Evolutionary conservation across 2,888 invertebrate genomes (phyloP).

Genomic region (Drosophila colorata): DNA sequence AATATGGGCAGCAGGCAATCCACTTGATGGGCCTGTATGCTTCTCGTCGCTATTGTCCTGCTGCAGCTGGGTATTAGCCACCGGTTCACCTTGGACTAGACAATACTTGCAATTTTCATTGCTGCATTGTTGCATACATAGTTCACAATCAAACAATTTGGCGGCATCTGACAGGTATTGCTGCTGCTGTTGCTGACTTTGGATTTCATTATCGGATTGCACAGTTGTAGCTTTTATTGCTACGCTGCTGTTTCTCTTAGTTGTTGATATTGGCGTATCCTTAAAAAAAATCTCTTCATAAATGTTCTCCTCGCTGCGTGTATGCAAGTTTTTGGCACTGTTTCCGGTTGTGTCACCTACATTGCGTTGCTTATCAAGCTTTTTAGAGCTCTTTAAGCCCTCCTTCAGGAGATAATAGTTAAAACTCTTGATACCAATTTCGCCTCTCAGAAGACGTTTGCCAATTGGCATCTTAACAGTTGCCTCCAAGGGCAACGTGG

Average conservation of each 20-base stretch:
- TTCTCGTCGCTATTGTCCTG: constrained; percentile 17
- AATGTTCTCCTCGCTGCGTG: constrained; percentile 85
- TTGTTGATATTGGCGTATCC: constrained; percentile 66
- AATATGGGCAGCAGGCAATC: constrained; percentile 79
- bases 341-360: constrained; percentile 6
- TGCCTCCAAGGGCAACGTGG: constrained; percentile 51
- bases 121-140: constrained; percentile 84
- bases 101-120: constrained; percentile 84
- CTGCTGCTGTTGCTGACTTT: constrained; percentile 42
- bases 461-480: constrained; percentile 83
- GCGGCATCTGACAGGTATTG: constrained; percentile 32
- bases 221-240: constrained; percentile 16
- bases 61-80: constrained; percentile 13
- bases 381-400: constrained; percentile 84
- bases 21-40: constrained; percentile 18
- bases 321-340: constrained; percentile 67
- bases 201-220: constrained; percentile 59
- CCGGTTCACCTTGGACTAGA: constrained; percentile 31
- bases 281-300: constrained; percentile 85
- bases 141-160: constrained; percentile 82
- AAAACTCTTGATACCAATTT: constrained; percentile 85
- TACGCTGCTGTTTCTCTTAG: constrained; percentile 23
- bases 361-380: constrained; percentile 81
- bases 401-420: constrained; percentile 85
- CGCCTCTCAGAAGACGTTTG: constrained; percentile 84